Evolutionary conservation across 2,888 invertebrate genomes (phyloP).

Genomic region (Drosophila kambysellisi): DNA sequence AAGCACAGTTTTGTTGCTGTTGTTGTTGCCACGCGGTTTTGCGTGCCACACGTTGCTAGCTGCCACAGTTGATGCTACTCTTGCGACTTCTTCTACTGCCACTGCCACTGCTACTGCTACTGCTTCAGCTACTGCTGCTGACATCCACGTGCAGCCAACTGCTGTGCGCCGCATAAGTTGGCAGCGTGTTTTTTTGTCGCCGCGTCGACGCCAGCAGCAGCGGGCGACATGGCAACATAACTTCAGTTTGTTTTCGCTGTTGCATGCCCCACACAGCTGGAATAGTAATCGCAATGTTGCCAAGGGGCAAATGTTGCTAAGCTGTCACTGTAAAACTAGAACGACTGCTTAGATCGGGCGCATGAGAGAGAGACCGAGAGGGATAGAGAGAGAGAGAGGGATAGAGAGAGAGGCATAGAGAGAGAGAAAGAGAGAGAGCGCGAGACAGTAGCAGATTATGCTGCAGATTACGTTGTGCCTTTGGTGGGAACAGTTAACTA

Average conservation of each 20-base stretch:
- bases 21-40: conserved; percentile 58
- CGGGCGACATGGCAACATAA: conserved; percentile 58
- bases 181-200: conserved; percentile 79
- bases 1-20: conserved; percentile 39
- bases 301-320: conserved; percentile 48
- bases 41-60: conserved; percentile 64
- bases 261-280: conserved; percentile 13
- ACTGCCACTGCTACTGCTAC: conserved; percentile 27
- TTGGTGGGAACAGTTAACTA: neutral
- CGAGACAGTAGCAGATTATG: neutral
- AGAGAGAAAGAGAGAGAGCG: neutral
- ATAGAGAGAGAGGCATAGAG: neutral
- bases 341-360: conserved; percentile 9
- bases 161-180: conserved; percentile 78
- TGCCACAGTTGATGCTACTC: conserved; percentile 39
- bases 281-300: conserved; percentile 37
- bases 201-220: conserved; percentile 78
- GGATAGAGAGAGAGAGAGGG: neutral
- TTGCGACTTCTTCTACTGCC: conserved; percentile 33
- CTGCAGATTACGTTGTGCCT: neutral
- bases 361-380: neutral
- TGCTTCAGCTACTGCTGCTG: conserved; percentile 25
- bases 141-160: conserved; percentile 62
- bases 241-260: neutral
- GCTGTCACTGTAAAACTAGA: conserved; percentile 37